Conservation (phyloP, 2,888 invertebrate species). For the Synanthedon andrenaeformis region DNA sequence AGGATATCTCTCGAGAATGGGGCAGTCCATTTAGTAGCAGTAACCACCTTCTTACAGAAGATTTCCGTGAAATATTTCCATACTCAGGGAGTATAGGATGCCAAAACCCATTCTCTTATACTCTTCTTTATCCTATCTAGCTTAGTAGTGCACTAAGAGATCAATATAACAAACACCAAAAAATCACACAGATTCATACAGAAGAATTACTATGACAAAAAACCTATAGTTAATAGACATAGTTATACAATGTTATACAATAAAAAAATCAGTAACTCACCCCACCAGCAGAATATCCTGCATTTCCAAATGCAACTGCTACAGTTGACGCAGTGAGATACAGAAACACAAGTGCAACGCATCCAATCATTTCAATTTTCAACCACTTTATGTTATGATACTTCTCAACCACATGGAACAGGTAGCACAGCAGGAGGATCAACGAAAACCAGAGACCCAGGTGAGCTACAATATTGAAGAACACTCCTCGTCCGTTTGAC, state of each 20-base stretch:
- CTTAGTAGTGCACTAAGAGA: no score
- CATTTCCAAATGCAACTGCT: slow-evolving; percentile 73
- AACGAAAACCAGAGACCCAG: slow-evolving; percentile 83
- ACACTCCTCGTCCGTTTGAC: slow-evolving; percentile 75
- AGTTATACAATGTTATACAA: no score
- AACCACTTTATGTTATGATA: slow-evolving; percentile 87
- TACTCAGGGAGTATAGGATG: no score
- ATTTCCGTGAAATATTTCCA: no score
- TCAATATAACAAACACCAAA: no score
- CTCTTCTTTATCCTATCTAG: no score
- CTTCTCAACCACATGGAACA: slow-evolving; percentile 87
- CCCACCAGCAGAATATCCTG: slow-evolving; percentile 78
- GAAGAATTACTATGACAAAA: no score
- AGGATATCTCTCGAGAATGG: no score
- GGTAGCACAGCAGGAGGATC: slow-evolving; percentile 77
- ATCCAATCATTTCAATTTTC: slow-evolving; percentile 82
- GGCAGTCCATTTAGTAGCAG: background rate
- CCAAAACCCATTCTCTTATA: no score
- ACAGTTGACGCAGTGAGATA: slow-evolving; percentile 82
- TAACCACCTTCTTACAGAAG: no score
- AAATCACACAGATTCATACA: no score
- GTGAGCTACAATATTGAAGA: slow-evolving; percentile 82
- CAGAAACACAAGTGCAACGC: slow-evolving; percentile 75
- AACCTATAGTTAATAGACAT: no score
- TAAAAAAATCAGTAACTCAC: slow-evolving; percentile 64